Evolutionary conservation across 2,888 invertebrate species (phyloP).

Genomic region (Meta bourneti): DNA sequence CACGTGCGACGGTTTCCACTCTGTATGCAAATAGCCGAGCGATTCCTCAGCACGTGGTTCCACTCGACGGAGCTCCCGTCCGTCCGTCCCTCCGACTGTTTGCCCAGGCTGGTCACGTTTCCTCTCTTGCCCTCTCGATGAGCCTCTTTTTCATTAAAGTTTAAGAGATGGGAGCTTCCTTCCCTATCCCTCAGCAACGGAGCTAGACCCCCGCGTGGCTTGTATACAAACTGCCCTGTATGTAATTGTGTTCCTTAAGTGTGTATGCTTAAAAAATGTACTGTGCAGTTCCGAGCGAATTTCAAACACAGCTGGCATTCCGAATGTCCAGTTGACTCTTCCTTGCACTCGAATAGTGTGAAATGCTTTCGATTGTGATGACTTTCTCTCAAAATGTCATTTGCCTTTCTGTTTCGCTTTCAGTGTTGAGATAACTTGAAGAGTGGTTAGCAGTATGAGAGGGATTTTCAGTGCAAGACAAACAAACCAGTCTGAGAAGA

Average conservation of each 20-base stretch:
- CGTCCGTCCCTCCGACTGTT: constrained; percentile 30
- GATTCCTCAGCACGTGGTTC: constrained; percentile 64
- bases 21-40: constrained; percentile 68
- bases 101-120: constrained; percentile 63
- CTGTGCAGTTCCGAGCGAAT: neutral
- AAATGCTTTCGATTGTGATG: neutral
- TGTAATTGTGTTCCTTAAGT: constrained; percentile 15
- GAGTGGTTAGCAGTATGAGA: too few species aligned
- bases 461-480: too few species aligned
- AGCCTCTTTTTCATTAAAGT: constrained; percentile 63
- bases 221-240: neutral
- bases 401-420: too few species aligned
- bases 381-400: too few species aligned
- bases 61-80: constrained; percentile 31
- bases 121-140: constrained; percentile 15
- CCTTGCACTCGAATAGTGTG: neutral
- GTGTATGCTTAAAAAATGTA: neutral
- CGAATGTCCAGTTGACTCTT: neutral
- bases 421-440: too few species aligned
- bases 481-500: too few species aligned
- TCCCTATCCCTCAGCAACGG: neutral
- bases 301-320: neutral
- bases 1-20: constrained; percentile 59
- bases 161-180: neutral
- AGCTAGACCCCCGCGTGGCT: neutral